Percentiles rank a stretch among this genome's conserved stretches.
phyloP scores from a whole-genome alignment of 2,797 vertebrate genomes.

The Heterohyrax brucei region DNA sequence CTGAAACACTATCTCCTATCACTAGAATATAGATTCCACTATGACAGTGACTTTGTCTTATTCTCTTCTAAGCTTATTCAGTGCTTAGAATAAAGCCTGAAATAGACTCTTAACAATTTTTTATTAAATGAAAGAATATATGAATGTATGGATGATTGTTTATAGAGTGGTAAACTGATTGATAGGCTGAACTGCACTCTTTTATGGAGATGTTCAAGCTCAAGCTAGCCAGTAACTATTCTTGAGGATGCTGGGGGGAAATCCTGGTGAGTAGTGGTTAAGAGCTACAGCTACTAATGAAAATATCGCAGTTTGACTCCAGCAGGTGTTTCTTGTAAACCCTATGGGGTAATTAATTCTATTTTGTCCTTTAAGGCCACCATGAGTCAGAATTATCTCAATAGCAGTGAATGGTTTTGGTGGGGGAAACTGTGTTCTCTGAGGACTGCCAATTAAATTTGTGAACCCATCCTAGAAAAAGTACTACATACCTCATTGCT shows the following conservation, averaged over 20 bases:
- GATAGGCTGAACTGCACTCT: not conserved
- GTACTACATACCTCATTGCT: too few species aligned
- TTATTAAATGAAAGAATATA: slow-evolving; percentile 29
- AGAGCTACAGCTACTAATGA: too few species aligned
- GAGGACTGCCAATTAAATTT: too few species aligned
- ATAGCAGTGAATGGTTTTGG: too few species aligned
- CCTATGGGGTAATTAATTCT: too few species aligned
- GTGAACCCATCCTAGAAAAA: too few species aligned
- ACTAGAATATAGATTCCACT: not conserved
- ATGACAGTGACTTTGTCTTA: slow-evolving; percentile 21
- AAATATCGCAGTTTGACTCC: too few species aligned
- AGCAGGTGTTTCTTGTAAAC: too few species aligned
- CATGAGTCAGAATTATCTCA: too few species aligned
- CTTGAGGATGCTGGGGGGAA: not conserved
- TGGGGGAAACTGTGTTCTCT: not conserved
- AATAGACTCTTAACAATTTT: not conserved
- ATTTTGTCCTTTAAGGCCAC: too few species aligned
- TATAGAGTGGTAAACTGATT: slow-evolving; percentile 7
- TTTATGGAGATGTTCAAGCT: not conserved
- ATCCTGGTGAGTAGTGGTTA: too few species aligned
- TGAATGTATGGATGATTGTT: not conserved
- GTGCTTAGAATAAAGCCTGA: slow-evolving; percentile 16
- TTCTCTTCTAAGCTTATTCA: not conserved
- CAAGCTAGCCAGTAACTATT: not conserved
- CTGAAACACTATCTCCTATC: slow-evolving; percentile 37